A percentile compares a stretch with the other conserved stretches of the same genome.
Evolutionary conservation across 2,888 invertebrate genomes (phyloP).

Genomic region (Rotaria socialis): DNA sequence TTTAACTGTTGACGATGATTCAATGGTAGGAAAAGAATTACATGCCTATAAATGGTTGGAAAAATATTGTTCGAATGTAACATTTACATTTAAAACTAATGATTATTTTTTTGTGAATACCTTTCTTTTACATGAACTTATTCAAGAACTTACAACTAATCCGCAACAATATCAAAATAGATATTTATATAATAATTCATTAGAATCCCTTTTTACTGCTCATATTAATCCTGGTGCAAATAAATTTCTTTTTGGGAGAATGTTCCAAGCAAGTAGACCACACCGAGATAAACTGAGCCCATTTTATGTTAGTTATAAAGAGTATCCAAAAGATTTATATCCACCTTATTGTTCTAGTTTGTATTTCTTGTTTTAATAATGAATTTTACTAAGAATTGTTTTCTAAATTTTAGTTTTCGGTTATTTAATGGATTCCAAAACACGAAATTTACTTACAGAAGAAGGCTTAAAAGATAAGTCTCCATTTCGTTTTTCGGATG

Average conservation of each 20-base stretch:
- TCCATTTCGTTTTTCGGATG: slow-evolving; percentile 6
- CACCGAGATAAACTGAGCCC: not conserved
- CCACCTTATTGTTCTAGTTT: slow-evolving; percentile 6
- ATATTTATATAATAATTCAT: not conserved
- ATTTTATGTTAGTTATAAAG: not conserved
- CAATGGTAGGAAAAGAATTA: not conserved
- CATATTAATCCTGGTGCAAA: not conserved
- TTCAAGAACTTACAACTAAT: not conserved
- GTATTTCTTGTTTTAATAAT: no score
- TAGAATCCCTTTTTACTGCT: not conserved
- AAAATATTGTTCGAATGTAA: not conserved
- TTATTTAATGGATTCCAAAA: not conserved
- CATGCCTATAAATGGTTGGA: not conserved
- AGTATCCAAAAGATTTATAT: not conserved
- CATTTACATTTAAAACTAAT: not conserved
- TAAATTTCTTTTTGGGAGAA: not conserved
- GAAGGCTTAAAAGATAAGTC: not conserved
- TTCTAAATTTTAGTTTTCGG: not conserved
- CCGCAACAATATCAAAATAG: not conserved
- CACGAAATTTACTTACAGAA: not conserved
- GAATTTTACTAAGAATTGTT: no score
- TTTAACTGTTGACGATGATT: not conserved
- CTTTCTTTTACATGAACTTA: not conserved
- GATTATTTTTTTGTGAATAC: not conserved
- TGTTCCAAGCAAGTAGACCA: not conserved